phyloP scores from a whole-genome alignment of 2,113 vertebrate genomes.

The Poeciliopsis turrubarensis region DNA sequence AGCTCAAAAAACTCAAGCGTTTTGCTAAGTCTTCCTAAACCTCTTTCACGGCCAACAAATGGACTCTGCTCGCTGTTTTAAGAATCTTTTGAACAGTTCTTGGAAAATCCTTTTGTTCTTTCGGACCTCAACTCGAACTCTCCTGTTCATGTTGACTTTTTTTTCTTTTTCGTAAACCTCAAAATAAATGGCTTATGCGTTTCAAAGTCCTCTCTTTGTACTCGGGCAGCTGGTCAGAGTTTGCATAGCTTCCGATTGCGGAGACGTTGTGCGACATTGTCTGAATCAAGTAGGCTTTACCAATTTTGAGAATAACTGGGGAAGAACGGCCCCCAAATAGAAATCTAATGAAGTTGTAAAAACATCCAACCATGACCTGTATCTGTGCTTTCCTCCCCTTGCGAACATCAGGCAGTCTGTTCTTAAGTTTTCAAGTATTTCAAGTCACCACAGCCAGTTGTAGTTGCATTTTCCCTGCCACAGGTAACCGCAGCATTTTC shows the following conservation, averaged over 20 bases:
- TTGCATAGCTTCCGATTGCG: not conserved
- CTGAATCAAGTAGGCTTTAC: not conserved
- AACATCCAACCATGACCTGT: not conserved
- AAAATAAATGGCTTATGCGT: not conserved
- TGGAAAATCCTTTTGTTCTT: not conserved
- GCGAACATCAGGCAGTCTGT: not conserved
- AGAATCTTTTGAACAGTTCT: not conserved
- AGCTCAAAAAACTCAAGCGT: not conserved
- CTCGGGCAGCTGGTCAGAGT: not conserved
- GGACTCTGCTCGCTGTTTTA: not conserved
- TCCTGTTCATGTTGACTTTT: not conserved
- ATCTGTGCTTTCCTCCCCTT: not conserved
- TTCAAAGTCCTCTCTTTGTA: not conserved
- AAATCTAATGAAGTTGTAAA: not conserved
- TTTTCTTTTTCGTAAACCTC: not conserved
- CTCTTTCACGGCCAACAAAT: not conserved
- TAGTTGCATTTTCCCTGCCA: conserved; percentile 7
- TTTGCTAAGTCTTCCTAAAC: not conserved
- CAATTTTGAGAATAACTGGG: not conserved
- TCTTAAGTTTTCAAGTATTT: not conserved
- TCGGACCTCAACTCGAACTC: not conserved
- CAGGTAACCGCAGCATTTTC: conserved; percentile 11
- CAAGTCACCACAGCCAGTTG: not conserved
- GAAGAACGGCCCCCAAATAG: not conserved
- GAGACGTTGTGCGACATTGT: not conserved